Evolutionary conservation across 2,113 vertebrate genomes (phyloP).

Genomic region (Isichthys henryi): DNA sequence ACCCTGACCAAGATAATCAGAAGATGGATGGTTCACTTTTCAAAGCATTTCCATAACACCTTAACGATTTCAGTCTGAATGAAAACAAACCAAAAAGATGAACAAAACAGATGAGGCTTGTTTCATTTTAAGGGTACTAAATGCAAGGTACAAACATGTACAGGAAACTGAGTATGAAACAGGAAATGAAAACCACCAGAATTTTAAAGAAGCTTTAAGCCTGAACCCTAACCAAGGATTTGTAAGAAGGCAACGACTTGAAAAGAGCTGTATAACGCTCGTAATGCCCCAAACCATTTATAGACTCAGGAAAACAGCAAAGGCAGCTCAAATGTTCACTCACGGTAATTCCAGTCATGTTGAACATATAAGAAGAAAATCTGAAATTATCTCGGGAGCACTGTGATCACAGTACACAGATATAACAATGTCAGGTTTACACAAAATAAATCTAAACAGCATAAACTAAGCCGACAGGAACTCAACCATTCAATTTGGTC

Average conservation of each 20-base stretch:
- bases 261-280: neutral
- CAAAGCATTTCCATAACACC: neutral
- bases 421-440: neutral
- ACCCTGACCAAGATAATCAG: neutral
- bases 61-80: neutral
- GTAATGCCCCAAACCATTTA: neutral
- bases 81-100: neutral
- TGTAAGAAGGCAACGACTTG: neutral
- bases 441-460: neutral
- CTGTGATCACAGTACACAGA: neutral
- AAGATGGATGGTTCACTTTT: neutral
- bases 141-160: neutral
- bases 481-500: neutral
- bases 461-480: neutral
- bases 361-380: neutral
- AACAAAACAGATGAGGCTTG: neutral
- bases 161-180: conserved; percentile 1
- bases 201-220: neutral
- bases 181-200: conserved; percentile 13
- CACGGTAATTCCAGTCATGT: neutral
- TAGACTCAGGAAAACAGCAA: neutral
- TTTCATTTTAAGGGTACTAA: neutral
- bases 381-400: neutral
- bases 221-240: neutral
- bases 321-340: neutral